Evolutionary conservation across 2,888 invertebrate genomes (phyloP).

Genomic region (Cantharis nigra): DNA sequence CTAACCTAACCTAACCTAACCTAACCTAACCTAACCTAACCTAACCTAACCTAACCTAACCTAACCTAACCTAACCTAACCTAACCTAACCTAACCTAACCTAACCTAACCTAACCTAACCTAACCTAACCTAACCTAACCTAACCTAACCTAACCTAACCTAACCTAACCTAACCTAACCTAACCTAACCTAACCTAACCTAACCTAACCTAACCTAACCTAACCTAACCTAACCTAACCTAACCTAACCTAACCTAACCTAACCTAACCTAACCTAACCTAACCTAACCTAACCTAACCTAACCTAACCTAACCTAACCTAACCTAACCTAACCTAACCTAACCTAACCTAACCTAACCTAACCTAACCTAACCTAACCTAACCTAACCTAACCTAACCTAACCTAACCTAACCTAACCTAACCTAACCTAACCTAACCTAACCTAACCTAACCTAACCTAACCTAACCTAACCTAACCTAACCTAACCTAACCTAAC

Average conservation of each 20-base stretch:
- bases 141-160: constrained; percentile 22
- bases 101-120: constrained; percentile 27
- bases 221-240: background rate
- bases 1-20: background rate
- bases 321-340: background rate
- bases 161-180: background rate
- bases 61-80: constrained; percentile 33
- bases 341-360: background rate
- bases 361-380: background rate
- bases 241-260: background rate
- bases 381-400: background rate
- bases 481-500: constrained; percentile 29
- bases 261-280: background rate
- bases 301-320: background rate
- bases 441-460: background rate
- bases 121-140: constrained; percentile 24
- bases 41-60: constrained; percentile 18
- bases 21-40: background rate
- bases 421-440: background rate
- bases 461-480: constrained; percentile 31
- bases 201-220: constrained; percentile 22
- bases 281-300: background rate
- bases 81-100: constrained; percentile 32
- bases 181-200: constrained; percentile 24
- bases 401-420: background rate